Evolutionary conservation across 1,140 invertebrate genomes (phyloP).

Genomic region (Calliopsis andreniformis): DNA sequence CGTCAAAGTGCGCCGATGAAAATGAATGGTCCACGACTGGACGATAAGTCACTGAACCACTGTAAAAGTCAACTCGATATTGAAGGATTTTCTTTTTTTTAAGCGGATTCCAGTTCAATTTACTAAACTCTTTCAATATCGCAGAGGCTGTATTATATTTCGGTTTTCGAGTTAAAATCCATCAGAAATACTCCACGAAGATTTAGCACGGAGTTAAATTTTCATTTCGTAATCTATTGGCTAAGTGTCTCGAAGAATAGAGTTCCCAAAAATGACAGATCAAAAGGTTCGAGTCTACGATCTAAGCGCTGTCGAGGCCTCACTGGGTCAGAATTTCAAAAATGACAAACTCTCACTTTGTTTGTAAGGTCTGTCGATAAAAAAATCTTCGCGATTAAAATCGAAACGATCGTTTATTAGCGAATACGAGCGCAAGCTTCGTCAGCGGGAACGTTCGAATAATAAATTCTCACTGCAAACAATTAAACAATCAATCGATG

Average conservation of each 20-base stretch:
- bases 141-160: background rate
- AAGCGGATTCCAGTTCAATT: background rate
- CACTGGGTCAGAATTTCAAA: no score
- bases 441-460: background rate
- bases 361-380: background rate
- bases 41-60: conserved; percentile 26
- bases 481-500: conserved; percentile 38
- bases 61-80: background rate
- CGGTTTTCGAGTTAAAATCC: background rate
- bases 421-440: background rate
- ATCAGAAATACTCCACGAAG: no score
- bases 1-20: conserved; percentile 58
- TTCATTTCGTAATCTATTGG: no score
- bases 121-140: background rate
- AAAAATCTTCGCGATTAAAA: background rate
- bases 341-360: no score
- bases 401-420: background rate
- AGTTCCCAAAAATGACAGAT: no score
- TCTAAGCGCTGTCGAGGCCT: no score
- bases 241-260: no score
- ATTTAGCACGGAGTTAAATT: no score
- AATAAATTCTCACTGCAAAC: conserved; percentile 13
- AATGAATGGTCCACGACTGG: conserved; percentile 35
- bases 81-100: background rate
- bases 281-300: no score